Evolutionary conservation across 2,797 vertebrate species (phyloP).

Genomic region (Sebastes elongatus): DNA sequence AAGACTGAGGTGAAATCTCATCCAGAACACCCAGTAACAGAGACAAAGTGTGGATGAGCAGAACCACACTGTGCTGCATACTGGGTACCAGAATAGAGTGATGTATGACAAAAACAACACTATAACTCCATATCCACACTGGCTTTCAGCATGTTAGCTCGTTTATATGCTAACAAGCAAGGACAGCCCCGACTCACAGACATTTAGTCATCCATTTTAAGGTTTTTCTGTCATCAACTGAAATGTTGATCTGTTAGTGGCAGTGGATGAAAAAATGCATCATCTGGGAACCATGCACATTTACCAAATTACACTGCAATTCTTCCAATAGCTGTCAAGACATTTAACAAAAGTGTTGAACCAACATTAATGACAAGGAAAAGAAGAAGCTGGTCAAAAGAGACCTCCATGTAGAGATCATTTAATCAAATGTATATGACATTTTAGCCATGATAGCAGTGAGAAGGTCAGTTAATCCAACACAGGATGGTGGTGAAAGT

Average conservation of each 20-base stretch:
- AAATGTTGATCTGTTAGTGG: background rate
- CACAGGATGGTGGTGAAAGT: background rate
- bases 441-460: background rate
- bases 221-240: background rate
- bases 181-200: background rate
- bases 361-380: background rate
- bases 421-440: background rate
- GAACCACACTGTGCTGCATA: background rate
- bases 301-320: background rate
- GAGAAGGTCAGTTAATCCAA: background rate
- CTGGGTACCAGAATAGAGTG: background rate
- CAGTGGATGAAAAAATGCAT: background rate
- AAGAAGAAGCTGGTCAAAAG: background rate
- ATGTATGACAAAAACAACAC: background rate
- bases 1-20: slow-evolving; percentile 8
- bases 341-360: background rate
- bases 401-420: background rate
- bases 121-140: background rate
- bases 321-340: background rate
- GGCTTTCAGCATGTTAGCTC: background rate
- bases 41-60: background rate
- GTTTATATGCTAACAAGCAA: background rate
- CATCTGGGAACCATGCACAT: background rate
- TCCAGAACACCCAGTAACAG: slow-evolving; percentile 1
- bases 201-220: background rate